Evolutionary conservation across 92 coral and sea anemone genomes (phyloP), one percentile per base, ranked within the genome.

Genomic region (Galaxea fascicularis): DNA sequence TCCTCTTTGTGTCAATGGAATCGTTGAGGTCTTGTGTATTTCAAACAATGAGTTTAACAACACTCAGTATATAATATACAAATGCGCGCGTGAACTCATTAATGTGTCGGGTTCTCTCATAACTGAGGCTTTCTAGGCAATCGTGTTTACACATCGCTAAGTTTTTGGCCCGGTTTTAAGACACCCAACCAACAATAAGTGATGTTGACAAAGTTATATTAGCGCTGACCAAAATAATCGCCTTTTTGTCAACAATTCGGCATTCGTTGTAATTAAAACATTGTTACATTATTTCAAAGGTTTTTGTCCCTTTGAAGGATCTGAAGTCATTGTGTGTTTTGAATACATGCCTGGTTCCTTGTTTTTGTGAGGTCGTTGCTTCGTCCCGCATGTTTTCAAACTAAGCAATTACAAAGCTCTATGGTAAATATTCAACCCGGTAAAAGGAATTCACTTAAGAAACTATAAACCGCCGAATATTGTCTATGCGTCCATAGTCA

Each of bases 231-330:
- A 39, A 31, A 79, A 67, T 28, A 18, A 13, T 28, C 14, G 44
- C 22, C n/a, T 79, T 47, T 79, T 52, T 79, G 84, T 63, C 82
- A 78, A 78, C 51, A 78, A 78, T 63, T 54, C 73, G 62, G 47
- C 24, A 73, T 51, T 47, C 30, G 49, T 27, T 47, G 64, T 78
- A 63, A 49, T 65, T 78, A 78, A 78, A 78, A 65, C 84, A 49
- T 79, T 79, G 65, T 65, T 79, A n/a, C 31, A 18, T 30, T 10
- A 52, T 79, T 47, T 1, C 51, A 30, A 68, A 67, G 46, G 35
- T 66, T 69, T 68, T 70, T 80, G 66, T 22, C 83, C 18, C 58
- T 47, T 62, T 25, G 60, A 60, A 27, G 17, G 56, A 69, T 16
- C 14, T 80, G 66, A 69, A 78, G 64, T 65, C 12, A 25, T 64